Percentiles rank a stretch among this genome's conserved stretches.
Evolutionary conservation across 2,113 vertebrate genomes (phyloP).

Genomic region (Siphamia tubifer): DNA sequence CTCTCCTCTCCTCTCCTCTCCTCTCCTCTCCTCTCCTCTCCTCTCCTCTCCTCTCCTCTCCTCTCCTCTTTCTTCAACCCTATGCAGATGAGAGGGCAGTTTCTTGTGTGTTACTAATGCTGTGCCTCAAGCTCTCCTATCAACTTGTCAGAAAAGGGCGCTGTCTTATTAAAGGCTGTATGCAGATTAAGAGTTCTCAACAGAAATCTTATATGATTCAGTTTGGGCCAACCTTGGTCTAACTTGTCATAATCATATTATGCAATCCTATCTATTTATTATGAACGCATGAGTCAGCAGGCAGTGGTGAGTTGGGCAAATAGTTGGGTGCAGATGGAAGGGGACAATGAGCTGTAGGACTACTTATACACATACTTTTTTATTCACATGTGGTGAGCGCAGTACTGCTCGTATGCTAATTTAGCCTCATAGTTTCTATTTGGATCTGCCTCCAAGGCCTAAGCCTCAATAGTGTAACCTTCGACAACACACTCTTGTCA

Average conservation of each 20-base stretch:
- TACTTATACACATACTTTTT: not conserved
- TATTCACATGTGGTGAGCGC: not conserved
- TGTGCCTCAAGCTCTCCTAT: conserved; percentile 51
- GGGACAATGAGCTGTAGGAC: conserved; percentile 3
- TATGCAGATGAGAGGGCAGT: conserved; percentile 55
- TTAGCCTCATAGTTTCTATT: not conserved
- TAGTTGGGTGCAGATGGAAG: conserved; percentile 24
- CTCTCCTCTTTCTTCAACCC: conserved; percentile 38
- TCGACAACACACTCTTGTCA: not conserved
- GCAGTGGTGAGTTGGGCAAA: conserved; percentile 32
- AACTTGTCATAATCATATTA: conserved; percentile 67
- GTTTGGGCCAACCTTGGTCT: conserved; percentile 48
- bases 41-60: not conserved
- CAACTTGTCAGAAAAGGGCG: conserved; percentile 47
- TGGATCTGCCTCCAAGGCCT: not conserved
- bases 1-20: conserved; percentile 2
- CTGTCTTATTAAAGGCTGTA: conserved; percentile 52
- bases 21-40: not conserved
- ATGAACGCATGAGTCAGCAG: conserved; percentile 72
- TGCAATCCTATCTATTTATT: conserved; percentile 66
- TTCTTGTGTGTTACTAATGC: conserved; percentile 52
- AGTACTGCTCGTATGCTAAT: conserved; percentile 3
- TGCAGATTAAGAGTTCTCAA: conserved; percentile 53
- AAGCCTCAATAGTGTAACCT: not conserved
- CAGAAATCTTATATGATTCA: conserved; percentile 44